Conservation (phyloP, 1,140 invertebrate species). For the Elymnias hypermnestra region DNA sequence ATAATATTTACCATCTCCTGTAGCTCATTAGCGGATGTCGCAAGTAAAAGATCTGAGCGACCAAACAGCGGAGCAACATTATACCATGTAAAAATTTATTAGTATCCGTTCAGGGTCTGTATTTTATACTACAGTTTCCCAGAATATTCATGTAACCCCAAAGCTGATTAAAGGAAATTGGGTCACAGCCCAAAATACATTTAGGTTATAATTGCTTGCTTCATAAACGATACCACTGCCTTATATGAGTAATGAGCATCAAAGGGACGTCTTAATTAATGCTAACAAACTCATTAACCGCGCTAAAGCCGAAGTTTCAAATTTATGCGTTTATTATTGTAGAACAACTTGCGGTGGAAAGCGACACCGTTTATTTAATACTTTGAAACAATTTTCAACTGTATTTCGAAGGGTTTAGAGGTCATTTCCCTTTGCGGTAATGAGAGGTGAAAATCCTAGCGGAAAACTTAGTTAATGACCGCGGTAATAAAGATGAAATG, state of each 20-base stretch:
- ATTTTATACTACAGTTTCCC: conserved; percentile 5
- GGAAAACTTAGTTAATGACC: conserved; percentile 14
- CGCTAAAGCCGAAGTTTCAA: conserved; percentile 38
- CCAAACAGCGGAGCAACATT: too few relatives aligned
- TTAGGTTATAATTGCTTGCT: conserved; percentile 14
- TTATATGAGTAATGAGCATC: conserved; percentile 27
- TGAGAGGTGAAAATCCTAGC: neutral
- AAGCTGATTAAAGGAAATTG: conserved; percentile 18
- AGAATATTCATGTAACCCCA: conserved; percentile 7
- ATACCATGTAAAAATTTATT: too few relatives aligned
- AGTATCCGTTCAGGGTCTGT: too few relatives aligned
- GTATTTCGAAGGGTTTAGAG: too few relatives aligned
- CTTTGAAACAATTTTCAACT: too few relatives aligned
- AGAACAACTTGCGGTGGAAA: conserved; percentile 12
- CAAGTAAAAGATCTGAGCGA: too few relatives aligned
- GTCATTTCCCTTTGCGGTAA: neutral
- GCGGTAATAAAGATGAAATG: conserved; percentile 20
- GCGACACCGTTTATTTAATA: neutral
- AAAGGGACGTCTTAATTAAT: conserved; percentile 53
- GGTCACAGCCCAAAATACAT: conserved; percentile 15
- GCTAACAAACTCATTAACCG: conserved; percentile 51
- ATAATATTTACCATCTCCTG: too few relatives aligned
- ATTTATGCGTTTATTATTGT: conserved; percentile 41
- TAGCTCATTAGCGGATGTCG: too few relatives aligned
- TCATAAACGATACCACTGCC: neutral